These are phyloP conservation scores for Ceyx erithaca DNA, from an alignment of 2,797 vertebrate genomes.

Conservation along the genomic window DNA sequence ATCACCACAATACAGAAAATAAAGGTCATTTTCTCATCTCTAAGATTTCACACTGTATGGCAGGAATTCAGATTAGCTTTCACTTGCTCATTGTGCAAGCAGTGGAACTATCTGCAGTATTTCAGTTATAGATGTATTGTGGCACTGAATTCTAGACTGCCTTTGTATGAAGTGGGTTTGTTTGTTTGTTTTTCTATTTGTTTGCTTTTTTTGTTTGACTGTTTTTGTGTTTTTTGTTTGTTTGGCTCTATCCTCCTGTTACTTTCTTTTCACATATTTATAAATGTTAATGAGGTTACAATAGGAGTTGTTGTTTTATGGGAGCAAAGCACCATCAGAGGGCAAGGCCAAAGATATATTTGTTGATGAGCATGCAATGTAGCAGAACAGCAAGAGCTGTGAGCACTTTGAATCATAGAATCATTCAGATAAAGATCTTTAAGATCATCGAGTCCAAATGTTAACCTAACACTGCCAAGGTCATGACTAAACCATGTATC, in stretches of 20 bases:
- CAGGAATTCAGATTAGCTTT: neutral
- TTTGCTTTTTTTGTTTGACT: neutral
- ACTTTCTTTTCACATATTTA: too few relatives aligned
- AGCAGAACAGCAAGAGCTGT: neutral
- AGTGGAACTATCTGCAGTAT: neutral
- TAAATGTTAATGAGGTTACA: neutral
- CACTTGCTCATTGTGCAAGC: neutral
- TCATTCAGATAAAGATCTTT: neutral
- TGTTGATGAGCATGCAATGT: neutral
- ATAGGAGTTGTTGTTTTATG: neutral
- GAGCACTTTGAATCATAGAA: neutral
- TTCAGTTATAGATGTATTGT: neutral
- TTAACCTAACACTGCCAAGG: neutral
- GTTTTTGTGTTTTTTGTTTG: neutral
- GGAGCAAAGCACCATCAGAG: neutral
- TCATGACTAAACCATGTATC: neutral
- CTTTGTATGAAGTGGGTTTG: neutral
- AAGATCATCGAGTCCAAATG: neutral
- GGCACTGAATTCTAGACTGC: neutral
- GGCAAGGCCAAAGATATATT: neutral
- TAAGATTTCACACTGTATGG: neutral
- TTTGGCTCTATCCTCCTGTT: neutral
- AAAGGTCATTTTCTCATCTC: neutral
- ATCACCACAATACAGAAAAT: accelerated
- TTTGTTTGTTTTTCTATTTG: neutral